Evolutionary conservation across 2,888 invertebrate genomes (phyloP).

Genomic region (Ectemnius lituratus): DNA sequence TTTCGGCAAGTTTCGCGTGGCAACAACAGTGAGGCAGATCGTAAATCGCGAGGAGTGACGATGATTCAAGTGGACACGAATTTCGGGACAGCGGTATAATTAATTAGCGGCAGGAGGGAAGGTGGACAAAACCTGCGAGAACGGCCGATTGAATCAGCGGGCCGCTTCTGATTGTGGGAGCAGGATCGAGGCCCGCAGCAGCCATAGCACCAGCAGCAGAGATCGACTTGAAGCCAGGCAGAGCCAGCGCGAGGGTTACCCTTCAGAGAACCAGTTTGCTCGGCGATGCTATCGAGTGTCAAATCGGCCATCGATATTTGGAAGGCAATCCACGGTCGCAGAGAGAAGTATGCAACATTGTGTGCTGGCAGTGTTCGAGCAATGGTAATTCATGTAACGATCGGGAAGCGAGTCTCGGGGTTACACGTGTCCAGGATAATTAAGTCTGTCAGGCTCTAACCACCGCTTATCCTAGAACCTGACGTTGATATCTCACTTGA

Average conservation of each 20-base stretch:
- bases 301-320: constrained; percentile 41
- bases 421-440: constrained; percentile 22
- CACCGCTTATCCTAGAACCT: constrained; percentile 5
- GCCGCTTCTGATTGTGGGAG: constrained; percentile 22
- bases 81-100: constrained; percentile 51
- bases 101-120: constrained; percentile 44
- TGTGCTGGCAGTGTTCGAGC: too few relatives aligned
- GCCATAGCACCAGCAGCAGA: too few relatives aligned
- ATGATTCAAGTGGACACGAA: constrained; percentile 47
- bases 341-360: too few relatives aligned
- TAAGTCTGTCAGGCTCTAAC: constrained; percentile 17
- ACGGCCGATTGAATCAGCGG: constrained; percentile 44
- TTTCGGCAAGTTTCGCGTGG: constrained; percentile 19
- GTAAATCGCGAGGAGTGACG: constrained; percentile 48
- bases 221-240: neutral
- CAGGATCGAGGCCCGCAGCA: constrained; percentile 2
- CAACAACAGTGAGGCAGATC: constrained; percentile 17
- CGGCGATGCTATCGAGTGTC: constrained; percentile 45
- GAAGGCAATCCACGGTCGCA: constrained; percentile 29
- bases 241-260: neutral
- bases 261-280: constrained; percentile 42
- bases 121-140: constrained; percentile 43
- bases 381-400: constrained; percentile 7
- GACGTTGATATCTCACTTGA: too few relatives aligned
- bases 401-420: constrained; percentile 23